Conservation (phyloP, 2,888 invertebrate genomes). For the Callosobruchus maculatus region DNA sequence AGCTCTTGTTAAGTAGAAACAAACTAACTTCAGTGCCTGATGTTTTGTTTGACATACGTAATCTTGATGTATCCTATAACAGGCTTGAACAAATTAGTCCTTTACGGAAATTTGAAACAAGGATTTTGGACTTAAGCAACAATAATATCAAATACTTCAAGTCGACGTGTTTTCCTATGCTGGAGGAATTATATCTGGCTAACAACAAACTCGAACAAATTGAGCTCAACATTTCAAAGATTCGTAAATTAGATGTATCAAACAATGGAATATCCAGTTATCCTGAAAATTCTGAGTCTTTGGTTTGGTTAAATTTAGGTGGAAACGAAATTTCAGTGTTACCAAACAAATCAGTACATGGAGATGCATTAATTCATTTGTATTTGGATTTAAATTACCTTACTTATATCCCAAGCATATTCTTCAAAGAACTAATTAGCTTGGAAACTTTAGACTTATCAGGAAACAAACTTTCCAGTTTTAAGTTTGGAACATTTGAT, state of each 20-base stretch:
- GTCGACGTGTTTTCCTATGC: neutral
- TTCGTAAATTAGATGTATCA: neutral
- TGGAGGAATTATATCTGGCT: neutral
- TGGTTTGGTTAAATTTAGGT: neutral
- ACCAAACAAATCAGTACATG: neutral
- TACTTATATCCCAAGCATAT: constrained; percentile 4
- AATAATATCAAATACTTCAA: constrained; percentile 5
- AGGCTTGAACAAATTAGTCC: constrained; percentile 1
- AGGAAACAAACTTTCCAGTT: constrained; percentile 4
- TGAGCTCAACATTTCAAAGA: neutral
- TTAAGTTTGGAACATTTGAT: constrained; percentile 10
- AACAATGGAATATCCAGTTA: neutral
- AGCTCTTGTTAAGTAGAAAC: constrained; percentile 4
- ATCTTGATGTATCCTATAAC: constrained; percentile 3
- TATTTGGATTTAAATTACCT: neutral
- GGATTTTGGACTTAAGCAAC: neutral
- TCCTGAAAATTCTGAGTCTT: neutral
- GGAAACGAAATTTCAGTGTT: neutral
- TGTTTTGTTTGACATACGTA: neutral
- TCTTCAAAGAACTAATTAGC: constrained; percentile 5
- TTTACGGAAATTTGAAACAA: neutral
- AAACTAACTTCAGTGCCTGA: neutral
- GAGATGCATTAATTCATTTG: neutral
- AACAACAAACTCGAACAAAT: neutral
- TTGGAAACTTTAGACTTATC: constrained; percentile 8